Evolutionary conservation across 2,113 vertebrate genomes (phyloP).

Genomic region (Spilogale gracilis): DNA sequence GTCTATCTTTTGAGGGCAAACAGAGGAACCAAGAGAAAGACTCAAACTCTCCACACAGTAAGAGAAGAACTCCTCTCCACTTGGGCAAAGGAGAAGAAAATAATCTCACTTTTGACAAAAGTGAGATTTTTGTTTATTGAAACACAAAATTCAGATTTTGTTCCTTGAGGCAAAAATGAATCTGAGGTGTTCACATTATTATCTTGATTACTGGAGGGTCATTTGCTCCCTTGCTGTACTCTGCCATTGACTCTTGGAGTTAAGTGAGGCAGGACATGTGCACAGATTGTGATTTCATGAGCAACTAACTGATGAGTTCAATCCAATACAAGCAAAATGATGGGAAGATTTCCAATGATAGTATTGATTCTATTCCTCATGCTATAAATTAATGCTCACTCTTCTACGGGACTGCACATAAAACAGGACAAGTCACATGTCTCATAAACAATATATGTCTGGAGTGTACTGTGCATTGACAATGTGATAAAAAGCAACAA

Average conservation of each 20-base stretch:
- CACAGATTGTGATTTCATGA: constrained; percentile 53
- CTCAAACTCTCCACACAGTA: neutral
- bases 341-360: constrained; percentile 60
- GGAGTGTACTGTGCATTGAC: neutral
- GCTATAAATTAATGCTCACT: constrained; percentile 37
- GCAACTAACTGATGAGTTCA: neutral
- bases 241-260: neutral
- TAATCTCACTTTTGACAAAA: neutral
- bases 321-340: constrained; percentile 24
- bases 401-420: neutral
- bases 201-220: neutral
- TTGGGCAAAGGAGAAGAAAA: neutral
- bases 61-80: neutral
- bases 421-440: fast-evolving
- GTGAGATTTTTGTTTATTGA: no score
- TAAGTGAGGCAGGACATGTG: neutral
- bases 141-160: neutral
- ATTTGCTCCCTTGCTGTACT: constrained; percentile 48
- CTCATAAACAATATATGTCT: fast-evolving
- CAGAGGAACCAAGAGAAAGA: constrained; percentile 2
- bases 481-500: neutral
- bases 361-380: constrained; percentile 66
- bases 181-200: neutral
- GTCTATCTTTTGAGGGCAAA: neutral
- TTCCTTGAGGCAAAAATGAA: neutral